Evolutionary conservation across 2,888 invertebrate genomes (phyloP).

Genomic region (Baronia brevicornis): DNA sequence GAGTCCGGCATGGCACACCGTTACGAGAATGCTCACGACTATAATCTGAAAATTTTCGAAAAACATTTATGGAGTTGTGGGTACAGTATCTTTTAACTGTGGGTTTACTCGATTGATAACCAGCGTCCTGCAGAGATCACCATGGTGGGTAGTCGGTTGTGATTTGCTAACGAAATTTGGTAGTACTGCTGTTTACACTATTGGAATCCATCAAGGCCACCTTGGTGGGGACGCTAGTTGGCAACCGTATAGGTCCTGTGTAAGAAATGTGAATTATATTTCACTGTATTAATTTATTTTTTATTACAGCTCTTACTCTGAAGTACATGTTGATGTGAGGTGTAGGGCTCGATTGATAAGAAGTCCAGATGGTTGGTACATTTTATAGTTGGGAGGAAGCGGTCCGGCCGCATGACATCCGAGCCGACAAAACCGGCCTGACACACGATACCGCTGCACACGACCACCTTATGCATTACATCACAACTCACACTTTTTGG

Average conservation of each 20-base stretch:
- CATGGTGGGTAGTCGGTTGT: too few species aligned
- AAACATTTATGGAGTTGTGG: too few species aligned
- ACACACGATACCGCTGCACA: slow-evolving; percentile 55
- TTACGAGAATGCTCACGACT: slow-evolving; percentile 55
- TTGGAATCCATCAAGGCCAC: too few species aligned
- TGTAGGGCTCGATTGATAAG: slow-evolving; percentile 55
- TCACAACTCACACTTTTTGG: slow-evolving; percentile 49
- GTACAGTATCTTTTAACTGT: too few species aligned
- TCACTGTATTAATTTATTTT: too few species aligned
- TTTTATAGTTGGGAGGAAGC: slow-evolving; percentile 61
- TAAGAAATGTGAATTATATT: too few species aligned
- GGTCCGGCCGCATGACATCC: slow-evolving; percentile 42
- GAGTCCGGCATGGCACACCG: slow-evolving; percentile 60
- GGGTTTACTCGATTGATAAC: too few species aligned
- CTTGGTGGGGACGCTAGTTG: too few species aligned
- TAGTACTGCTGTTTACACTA: too few species aligned
- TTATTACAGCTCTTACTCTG: slow-evolving; percentile 65
- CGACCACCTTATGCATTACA: slow-evolving; percentile 62
- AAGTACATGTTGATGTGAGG: slow-evolving; percentile 58
- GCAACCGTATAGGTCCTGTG: too few species aligned
- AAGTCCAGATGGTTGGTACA: slow-evolving; percentile 46
- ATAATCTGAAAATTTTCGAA: slow-evolving; percentile 44
- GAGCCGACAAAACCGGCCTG: slow-evolving; percentile 57
- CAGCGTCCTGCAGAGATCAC: too few species aligned
- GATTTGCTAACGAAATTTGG: too few species aligned